A percentile compares a stretch with the other conserved stretches of the same genome.
phyloP scores from a whole-genome alignment of 1,140 invertebrate genomes.

The Tenebrio molitor region DNA sequence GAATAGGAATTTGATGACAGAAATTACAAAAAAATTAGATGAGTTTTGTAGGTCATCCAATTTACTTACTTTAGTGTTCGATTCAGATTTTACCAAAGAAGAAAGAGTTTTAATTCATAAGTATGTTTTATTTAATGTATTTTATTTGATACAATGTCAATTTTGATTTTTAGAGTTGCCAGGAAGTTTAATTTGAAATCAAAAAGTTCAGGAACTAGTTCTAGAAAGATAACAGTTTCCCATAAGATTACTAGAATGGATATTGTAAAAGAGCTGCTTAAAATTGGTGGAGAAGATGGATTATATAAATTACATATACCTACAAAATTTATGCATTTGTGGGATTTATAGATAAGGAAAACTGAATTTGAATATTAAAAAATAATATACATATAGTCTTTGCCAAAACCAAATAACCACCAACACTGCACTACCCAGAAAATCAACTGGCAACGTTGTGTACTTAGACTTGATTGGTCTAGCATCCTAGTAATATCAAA shows the following conservation, averaged over 20 bases:
- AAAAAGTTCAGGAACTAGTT: background rate
- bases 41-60: background rate
- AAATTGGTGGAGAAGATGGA: background rate
- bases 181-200: constrained; percentile 2
- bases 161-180: constrained; percentile 3
- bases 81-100: constrained; percentile 24
- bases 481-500: too few relatives aligned
- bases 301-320: constrained; percentile 21
- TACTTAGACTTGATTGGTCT: too few relatives aligned
- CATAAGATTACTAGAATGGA: background rate
- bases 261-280: constrained; percentile 7
- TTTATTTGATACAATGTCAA: background rate
- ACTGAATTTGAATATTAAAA: too few relatives aligned
- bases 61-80: constrained; percentile 1
- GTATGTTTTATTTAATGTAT: background rate
- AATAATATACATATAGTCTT: too few relatives aligned
- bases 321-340: constrained; percentile 4
- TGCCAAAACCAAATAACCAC: too few relatives aligned
- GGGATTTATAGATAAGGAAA: background rate
- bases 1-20: background rate
- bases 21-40: background rate
- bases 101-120: constrained; percentile 1
- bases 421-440: too few relatives aligned
- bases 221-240: constrained; percentile 5
- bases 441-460: too few relatives aligned